phyloP scores from a whole-genome alignment of 2,888 invertebrate species.

The Agrochola macilenta region DNA sequence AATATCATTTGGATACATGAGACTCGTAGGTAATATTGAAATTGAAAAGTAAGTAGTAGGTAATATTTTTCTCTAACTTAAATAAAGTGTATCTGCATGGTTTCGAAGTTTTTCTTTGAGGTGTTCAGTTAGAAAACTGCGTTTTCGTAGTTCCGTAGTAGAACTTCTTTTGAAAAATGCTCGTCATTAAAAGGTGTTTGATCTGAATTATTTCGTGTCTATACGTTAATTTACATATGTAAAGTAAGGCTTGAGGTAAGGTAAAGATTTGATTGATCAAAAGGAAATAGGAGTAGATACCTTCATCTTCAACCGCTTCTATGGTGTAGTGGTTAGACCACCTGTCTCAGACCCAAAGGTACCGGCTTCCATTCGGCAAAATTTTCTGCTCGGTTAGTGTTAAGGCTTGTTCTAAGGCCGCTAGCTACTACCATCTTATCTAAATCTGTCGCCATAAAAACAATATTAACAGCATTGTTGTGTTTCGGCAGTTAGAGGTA shows the following conservation, averaged over 20 bases:
- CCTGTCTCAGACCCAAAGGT: too few relatives aligned
- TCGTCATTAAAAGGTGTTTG: background rate
- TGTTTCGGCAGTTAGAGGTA: too few relatives aligned
- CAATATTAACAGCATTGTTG: too few relatives aligned
- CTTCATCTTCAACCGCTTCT: too few relatives aligned
- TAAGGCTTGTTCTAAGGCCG: too few relatives aligned
- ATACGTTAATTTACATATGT: background rate
- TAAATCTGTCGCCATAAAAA: too few relatives aligned
- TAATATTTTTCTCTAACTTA: conserved; percentile 24
- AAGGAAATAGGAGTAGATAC: too few relatives aligned
- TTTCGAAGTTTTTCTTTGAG: conserved; percentile 30
- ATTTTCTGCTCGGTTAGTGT: too few relatives aligned
- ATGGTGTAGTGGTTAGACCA: too few relatives aligned
- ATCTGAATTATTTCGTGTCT: background rate
- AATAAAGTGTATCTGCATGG: background rate
- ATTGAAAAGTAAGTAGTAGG: conserved; percentile 21
- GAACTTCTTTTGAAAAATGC: background rate
- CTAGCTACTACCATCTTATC: too few relatives aligned
- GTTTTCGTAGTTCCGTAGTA: background rate
- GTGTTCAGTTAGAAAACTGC: background rate
- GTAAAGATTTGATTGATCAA: background rate
- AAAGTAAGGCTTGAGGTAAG: background rate
- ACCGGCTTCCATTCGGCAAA: too few relatives aligned
- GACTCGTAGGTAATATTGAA: conserved; percentile 6
- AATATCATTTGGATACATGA: conserved; percentile 12